A percentile compares a stretch with the other conserved stretches of the same genome.
Evolutionary conservation across 2,113 vertebrate species (phyloP).

Genomic region (Ursus arctos): DNA sequence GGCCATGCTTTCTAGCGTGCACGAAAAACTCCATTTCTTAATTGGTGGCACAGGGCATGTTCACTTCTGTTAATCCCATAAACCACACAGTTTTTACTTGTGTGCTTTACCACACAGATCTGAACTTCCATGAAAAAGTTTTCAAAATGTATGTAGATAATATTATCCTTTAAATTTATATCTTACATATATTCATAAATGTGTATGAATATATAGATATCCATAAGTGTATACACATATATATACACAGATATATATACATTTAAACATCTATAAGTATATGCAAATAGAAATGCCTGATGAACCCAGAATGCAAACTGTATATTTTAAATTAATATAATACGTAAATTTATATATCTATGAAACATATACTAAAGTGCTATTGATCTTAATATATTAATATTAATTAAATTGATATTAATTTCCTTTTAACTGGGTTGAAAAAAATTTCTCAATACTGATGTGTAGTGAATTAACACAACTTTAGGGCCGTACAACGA

Average conservation of each 20-base stretch:
- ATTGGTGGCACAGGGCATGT: too few species aligned
- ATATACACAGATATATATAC: neutral
- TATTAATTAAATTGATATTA: neutral
- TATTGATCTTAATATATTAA: neutral
- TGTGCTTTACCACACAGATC: neutral
- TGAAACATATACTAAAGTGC: neutral
- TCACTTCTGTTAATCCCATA: neutral
- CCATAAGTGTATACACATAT: accelerated
- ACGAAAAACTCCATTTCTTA: neutral
- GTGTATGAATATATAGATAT: neutral
- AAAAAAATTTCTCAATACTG: neutral
- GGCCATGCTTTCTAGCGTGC: too few species aligned
- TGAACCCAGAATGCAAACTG: neutral
- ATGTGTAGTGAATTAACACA: neutral
- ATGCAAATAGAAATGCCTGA: neutral
- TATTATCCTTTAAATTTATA: neutral
- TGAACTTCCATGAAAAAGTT: neutral
- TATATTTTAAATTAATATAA: neutral
- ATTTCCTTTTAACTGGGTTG: neutral
- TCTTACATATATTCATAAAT: neutral
- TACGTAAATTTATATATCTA: neutral
- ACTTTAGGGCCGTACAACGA: neutral
- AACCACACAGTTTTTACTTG: neutral
- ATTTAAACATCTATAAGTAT: neutral
- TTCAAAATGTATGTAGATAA: neutral